Percentiles rank a stretch among this genome's conserved stretches.
Evolutionary conservation across 2,113 vertebrate genomes (phyloP).

Genomic region (Callorhinus ursinus): DNA sequence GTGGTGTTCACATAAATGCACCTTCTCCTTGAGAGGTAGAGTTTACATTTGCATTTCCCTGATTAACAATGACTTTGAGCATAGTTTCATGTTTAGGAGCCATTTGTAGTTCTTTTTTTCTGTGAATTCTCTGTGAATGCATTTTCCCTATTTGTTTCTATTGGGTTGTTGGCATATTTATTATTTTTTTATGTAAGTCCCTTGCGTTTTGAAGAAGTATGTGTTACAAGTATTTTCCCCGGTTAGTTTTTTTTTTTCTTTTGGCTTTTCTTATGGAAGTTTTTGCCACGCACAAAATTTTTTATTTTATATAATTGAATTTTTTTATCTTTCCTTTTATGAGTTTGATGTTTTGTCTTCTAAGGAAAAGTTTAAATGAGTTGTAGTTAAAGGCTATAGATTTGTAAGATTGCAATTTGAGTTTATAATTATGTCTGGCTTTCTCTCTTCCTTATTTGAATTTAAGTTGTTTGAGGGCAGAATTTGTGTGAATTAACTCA

Average conservation of each 20-base stretch:
- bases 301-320: background rate
- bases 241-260: background rate
- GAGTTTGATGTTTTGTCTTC: constrained; percentile 18
- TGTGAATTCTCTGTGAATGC: background rate
- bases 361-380: background rate
- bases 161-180: background rate
- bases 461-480: background rate
- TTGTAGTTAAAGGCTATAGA: background rate
- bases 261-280: background rate
- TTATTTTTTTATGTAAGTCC: background rate
- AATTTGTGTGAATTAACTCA: background rate
- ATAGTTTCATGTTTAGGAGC: background rate
- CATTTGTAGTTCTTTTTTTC: background rate
- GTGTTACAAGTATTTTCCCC: background rate
- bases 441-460: background rate
- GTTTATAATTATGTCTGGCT: background rate
- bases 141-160: background rate
- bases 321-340: background rate
- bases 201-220: background rate
- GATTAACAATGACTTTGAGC: background rate
- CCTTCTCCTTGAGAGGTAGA: background rate
- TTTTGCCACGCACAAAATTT: background rate
- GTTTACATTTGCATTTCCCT: background rate
- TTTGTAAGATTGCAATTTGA: background rate
- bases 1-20: background rate